Evolutionary conservation across 2,797 vertebrate species (phyloP), one percentile per base, ranked within the genome.

Genomic region (Alectoris magna): DNA sequence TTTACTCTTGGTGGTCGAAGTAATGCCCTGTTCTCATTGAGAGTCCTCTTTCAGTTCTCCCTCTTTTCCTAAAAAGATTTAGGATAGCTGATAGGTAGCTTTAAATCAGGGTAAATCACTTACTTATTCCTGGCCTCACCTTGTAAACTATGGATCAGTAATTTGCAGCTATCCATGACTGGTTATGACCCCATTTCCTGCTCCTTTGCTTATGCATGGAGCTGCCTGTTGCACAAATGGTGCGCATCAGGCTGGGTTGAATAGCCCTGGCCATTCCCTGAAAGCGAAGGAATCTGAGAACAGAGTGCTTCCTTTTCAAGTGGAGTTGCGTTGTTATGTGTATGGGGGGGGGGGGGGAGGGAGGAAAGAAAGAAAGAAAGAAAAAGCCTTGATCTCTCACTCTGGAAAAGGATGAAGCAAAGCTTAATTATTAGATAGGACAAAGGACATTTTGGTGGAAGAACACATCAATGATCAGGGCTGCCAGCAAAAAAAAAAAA

Each of bases 321-420:
- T 67, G 39, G 44, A 80, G n/a, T 62, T 91, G 22, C 44, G 44
- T 76, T 86, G 46, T 39, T 90, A 2, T 59, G 18, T 44, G 23
- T 21, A 5, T 5, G 36, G 3, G 6, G 6, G 4, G 13, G 11
- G 2, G 3, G 34, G 34, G 34, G 34, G 34, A 6, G 34, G 34
- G 34, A 34, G 34, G 7, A 4, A 11, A 9, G 19, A 23, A 14
- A 19, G 31, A 23, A 14, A 19, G 18, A 34, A 49, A 64, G 44
- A 34, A 18, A 55, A 59, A 60, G 14, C 31, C 49, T 89, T 51
- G 7, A 66, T 80, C 80, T 90, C 36, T 51, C 38, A 6, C n/a
- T 83, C 67, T 63, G 73, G 83, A 90, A 89, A 39, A 88, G 84
- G 66, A 87, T 62, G 72, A 91, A 83, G 43, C 18, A 82, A 77